Conservation (phyloP, 2,113 vertebrate genomes). For the Macheiramphus alcinus region DNA sequence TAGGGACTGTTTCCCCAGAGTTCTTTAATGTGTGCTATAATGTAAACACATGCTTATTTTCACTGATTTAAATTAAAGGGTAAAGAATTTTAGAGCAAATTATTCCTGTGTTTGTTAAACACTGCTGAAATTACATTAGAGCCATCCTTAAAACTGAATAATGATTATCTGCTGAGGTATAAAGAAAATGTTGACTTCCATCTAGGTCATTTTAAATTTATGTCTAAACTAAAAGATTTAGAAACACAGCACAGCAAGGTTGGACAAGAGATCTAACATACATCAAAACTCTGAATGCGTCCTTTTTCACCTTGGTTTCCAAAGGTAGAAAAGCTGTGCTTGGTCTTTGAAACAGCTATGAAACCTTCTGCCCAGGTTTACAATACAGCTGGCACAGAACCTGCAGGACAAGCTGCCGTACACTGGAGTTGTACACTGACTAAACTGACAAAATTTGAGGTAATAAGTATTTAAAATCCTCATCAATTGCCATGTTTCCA, state of each 20-base stretch:
- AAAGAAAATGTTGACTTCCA: not conserved
- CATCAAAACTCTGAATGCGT: not conserved
- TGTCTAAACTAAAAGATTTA: not conserved
- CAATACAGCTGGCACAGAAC: not conserved
- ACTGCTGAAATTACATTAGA: not conserved
- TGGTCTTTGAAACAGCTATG: not conserved
- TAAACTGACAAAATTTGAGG: not conserved
- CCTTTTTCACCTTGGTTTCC: not conserved
- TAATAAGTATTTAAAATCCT: not conserved
- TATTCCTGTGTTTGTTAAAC: not conserved
- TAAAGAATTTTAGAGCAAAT: not conserved
- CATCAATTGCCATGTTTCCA: not conserved
- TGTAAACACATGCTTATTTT: not conserved
- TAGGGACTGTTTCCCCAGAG: not conserved
- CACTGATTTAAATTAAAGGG: not conserved
- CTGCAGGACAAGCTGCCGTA: not conserved
- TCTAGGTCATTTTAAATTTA: not conserved
- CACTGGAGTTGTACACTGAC: not conserved
- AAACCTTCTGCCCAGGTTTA: not conserved
- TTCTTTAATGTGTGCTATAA: not conserved
- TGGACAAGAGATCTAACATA: not conserved
- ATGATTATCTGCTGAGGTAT: fast-evolving
- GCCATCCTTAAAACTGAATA: not conserved
- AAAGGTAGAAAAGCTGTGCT: not conserved
- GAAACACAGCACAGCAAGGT: not conserved